These are phyloP conservation scores for Brachyrhaphis roseni DNA, from an alignment of 2,797 vertebrate genomes.

Conservation along the genomic window DNA sequence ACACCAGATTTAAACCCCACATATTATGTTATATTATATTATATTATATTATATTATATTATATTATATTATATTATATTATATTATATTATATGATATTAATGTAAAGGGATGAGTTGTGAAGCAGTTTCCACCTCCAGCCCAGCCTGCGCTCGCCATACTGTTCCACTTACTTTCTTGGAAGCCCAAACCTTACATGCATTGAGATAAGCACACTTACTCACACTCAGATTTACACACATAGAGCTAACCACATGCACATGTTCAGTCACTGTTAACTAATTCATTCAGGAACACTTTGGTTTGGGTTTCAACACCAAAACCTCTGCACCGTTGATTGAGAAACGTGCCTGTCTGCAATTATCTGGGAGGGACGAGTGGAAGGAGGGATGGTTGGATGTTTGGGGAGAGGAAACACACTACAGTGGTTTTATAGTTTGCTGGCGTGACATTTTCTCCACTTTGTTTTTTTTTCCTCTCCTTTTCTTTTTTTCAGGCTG, in stretches of 20 bases:
- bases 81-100: background rate
- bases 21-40: background rate
- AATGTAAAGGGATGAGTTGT: conserved; percentile 18
- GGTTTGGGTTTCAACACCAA: conserved; percentile 81
- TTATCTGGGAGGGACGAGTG: conserved; percentile 68
- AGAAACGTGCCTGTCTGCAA: conserved; percentile 83
- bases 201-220: conserved; percentile 66
- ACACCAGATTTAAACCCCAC: background rate
- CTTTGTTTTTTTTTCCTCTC: conserved; percentile 26
- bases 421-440: conserved; percentile 75
- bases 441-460: conserved; percentile 68
- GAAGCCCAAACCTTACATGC: conserved; percentile 67
- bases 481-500: conserved; percentile 45
- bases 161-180: conserved; percentile 82
- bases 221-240: conserved; percentile 19
- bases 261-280: conserved; percentile 83
- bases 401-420: conserved; percentile 59
- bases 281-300: conserved; percentile 87
- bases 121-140: conserved; percentile 78
- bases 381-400: conserved; percentile 34
- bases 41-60: background rate
- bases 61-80: background rate
- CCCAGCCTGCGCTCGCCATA: conserved; percentile 71
- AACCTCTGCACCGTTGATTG: conserved; percentile 79
- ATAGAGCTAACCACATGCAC: conserved; percentile 81